Evolutionary conservation across 2,888 invertebrate species (phyloP).

Genomic region (Ophion costatus): DNA sequence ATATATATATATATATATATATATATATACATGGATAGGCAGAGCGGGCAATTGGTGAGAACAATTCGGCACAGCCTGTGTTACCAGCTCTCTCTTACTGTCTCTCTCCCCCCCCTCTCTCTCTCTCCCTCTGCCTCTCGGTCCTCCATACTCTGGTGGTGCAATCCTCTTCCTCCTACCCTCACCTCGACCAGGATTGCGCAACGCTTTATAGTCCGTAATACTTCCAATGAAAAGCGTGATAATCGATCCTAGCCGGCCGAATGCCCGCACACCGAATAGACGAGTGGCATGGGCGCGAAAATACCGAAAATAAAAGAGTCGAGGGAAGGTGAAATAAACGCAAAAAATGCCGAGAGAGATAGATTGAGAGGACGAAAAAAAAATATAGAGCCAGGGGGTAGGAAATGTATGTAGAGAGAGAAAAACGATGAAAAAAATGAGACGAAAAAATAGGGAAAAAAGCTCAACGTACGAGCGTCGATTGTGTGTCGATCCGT

Average conservation of each 20-base stretch:
- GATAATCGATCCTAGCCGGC: slow-evolving; percentile 67
- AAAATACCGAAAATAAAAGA: slow-evolving; percentile 62
- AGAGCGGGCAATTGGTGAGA: slow-evolving; percentile 44
- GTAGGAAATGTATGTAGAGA: slow-evolving; percentile 1
- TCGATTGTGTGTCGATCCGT: slow-evolving; percentile 64
- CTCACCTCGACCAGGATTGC: slow-evolving; percentile 53
- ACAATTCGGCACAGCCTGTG: slow-evolving; percentile 56
- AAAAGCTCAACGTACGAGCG: slow-evolving; percentile 53
- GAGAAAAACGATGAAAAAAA: slow-evolving; percentile 24
- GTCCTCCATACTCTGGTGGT: slow-evolving; percentile 30
- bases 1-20: slow-evolving; percentile 35
- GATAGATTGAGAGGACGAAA: slow-evolving; percentile 15
- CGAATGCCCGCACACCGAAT: slow-evolving; percentile 59
- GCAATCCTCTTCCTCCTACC: not conserved
- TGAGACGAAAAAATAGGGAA: slow-evolving; percentile 29
- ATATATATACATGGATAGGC: slow-evolving; percentile 22
- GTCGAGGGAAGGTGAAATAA: slow-evolving; percentile 52
- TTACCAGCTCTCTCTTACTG: slow-evolving; percentile 32
- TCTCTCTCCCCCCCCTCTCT: too few relatives aligned
- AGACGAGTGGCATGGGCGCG: slow-evolving; percentile 60
- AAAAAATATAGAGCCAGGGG: slow-evolving; percentile 26
- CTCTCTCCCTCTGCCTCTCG: slow-evolving; percentile 27
- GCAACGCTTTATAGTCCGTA: slow-evolving; percentile 69
- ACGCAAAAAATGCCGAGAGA: slow-evolving; percentile 45
- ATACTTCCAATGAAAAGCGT: slow-evolving; percentile 68